A percentile compares a stretch with the other conserved stretches of the same genome.
phyloP scores from a whole-genome alignment of 2,797 vertebrate genomes.

The Masticophis lateralis region DNA sequence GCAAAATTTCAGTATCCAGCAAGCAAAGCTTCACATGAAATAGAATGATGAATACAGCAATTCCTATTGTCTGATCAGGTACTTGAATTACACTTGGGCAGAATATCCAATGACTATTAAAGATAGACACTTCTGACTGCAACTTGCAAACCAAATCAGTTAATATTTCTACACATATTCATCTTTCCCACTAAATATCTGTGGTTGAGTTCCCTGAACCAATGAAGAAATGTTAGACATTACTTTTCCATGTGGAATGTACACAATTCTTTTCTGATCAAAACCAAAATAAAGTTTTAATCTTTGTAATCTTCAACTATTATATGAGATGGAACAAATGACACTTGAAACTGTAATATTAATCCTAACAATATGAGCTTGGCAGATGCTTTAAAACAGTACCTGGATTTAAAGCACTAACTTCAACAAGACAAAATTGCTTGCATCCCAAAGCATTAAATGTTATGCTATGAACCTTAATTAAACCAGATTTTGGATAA shows the following conservation, averaged over 20 bases:
- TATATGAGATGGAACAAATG: conserved; percentile 41
- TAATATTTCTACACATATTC: neutral
- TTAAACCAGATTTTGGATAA: neutral
- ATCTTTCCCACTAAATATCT: conserved; percentile 27
- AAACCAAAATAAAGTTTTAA: conserved; percentile 54
- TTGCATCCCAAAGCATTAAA: neutral
- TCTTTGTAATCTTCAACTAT: conserved; percentile 56
- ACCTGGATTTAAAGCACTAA: neutral
- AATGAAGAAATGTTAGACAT: conserved; percentile 69
- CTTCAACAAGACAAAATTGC: neutral
- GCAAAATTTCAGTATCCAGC: neutral
- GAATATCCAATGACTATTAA: neutral
- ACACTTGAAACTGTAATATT: conserved; percentile 42
- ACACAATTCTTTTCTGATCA: conserved; percentile 56
- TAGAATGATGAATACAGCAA: neutral
- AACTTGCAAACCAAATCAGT: neutral
- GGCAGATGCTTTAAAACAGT: neutral
- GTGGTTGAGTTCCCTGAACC: conserved; percentile 62
- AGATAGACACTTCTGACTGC: neutral
- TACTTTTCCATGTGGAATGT: conserved; percentile 67
- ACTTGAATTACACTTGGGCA: neutral
- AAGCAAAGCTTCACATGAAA: neutral
- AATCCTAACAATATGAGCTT: neutral
- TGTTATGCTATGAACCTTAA: neutral
- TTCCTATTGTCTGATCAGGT: neutral